phyloP scores from a whole-genome alignment of 2,888 invertebrate genomes.

The Trisateles emortualis region DNA sequence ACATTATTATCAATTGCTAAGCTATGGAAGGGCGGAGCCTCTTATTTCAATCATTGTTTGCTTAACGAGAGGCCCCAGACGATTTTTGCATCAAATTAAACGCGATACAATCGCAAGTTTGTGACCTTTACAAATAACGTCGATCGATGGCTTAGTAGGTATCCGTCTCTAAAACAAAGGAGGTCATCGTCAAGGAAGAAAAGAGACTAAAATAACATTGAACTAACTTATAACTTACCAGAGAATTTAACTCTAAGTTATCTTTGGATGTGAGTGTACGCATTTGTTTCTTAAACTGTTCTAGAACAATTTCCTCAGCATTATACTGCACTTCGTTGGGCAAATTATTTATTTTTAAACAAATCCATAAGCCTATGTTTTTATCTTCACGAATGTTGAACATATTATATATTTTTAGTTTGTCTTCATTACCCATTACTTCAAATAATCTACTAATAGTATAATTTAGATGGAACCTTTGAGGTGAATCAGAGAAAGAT shows the following conservation, averaged over 20 bases:
- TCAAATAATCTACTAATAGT: slow-evolving; percentile 63
- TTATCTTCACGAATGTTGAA: slow-evolving; percentile 55
- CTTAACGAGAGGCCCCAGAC: no score
- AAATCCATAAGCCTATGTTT: slow-evolving; percentile 61
- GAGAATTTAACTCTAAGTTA: slow-evolving; percentile 39
- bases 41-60: no score
- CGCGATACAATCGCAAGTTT: no score
- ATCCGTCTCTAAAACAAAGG: no score
- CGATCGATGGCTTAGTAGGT: no score
- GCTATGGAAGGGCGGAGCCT: no score
- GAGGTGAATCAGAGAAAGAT: slow-evolving; percentile 63
- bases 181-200: no score
- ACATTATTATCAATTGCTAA: no score
- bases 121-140: no score
- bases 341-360: slow-evolving; percentile 59
- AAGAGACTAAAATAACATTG: no score
- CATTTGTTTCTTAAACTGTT: slow-evolving; percentile 49
- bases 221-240: no score
- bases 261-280: slow-evolving; percentile 20
- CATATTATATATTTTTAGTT: slow-evolving; percentile 56
- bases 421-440: slow-evolving; percentile 59
- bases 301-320: slow-evolving; percentile 47
- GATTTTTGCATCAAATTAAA: no score
- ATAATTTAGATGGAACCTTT: slow-evolving; percentile 59
- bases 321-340: slow-evolving; percentile 51